A percentile compares a stretch with the other conserved stretches of the same genome.
These are phyloP conservation scores for Diabrotica undecimpunctata DNA, from an alignment of 1,140 invertebrate genomes.

Conservation along the genomic window DNA sequence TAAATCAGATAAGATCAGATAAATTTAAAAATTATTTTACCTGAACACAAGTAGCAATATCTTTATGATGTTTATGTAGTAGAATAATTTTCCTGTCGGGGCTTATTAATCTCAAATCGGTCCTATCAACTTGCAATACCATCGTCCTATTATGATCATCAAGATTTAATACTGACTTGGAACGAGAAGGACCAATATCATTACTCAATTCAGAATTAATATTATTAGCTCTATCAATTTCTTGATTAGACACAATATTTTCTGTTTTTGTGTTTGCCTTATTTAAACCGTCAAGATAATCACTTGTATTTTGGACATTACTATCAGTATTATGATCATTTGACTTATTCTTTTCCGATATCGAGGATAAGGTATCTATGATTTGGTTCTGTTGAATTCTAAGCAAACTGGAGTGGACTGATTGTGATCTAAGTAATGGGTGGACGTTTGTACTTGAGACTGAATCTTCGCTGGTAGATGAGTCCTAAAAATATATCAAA, in stretches of 20 bases:
- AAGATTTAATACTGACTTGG: conserved; percentile 25
- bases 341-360: not conserved
- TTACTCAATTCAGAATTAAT: not conserved
- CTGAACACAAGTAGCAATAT: conserved; percentile 85
- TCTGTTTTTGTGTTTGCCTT: not conserved
- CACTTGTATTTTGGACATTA: not conserved
- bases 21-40: conserved; percentile 42
- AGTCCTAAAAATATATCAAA: conserved; percentile 11
- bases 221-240: not conserved
- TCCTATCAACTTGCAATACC: conserved; percentile 84
- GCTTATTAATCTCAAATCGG: conserved; percentile 85
- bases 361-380: not conserved
- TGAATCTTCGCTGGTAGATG: conserved; percentile 10
- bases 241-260: not conserved
- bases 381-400: conserved; percentile 3
- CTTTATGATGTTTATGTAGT: conserved; percentile 79
- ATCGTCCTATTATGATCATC: conserved; percentile 85
- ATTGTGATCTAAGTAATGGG: conserved; percentile 26
- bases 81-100: conserved; percentile 87
- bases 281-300: no score
- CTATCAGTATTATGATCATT: not conserved
- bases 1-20: no score
- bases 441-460: not conserved
- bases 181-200: conserved; percentile 4
- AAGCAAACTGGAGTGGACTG: conserved; percentile 26